These are phyloP conservation scores for Malurus alboscapulatus DNA, from an alignment of 2,113 vertebrate genomes.

Conservation along the genomic window DNA sequence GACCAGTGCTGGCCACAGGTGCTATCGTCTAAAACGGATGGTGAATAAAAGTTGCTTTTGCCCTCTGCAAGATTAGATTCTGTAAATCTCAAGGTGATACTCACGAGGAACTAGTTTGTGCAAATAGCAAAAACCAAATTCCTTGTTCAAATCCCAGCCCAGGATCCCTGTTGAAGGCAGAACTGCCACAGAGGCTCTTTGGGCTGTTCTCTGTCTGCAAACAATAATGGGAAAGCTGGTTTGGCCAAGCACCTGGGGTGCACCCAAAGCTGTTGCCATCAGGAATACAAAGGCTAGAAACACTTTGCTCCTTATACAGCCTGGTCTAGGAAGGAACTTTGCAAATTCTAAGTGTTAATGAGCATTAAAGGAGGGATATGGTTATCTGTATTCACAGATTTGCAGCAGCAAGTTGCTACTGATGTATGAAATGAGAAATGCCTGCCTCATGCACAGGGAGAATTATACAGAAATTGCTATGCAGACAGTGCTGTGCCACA, in stretches of 20 bases:
- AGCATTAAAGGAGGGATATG: neutral
- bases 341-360: neutral
- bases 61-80: neutral
- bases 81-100: neutral
- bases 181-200: neutral
- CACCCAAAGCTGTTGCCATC: neutral
- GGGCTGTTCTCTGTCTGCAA: neutral
- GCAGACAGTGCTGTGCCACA: neutral
- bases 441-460: neutral
- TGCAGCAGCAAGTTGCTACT: constrained; percentile 7
- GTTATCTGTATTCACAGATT: neutral
- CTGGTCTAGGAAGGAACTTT: neutral
- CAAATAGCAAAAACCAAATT: neutral
- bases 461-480: constrained; percentile 13
- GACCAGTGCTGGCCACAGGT: neutral
- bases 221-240: neutral
- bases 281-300: neutral
- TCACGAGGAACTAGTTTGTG: neutral
- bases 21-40: neutral
- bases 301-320: neutral
- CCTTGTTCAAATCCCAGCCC: neutral
- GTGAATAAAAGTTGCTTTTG: neutral
- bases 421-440: constrained; percentile 59
- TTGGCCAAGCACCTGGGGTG: neutral
- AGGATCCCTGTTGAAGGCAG: neutral